These are phyloP conservation scores for Platynereis dumerilii DNA, from an alignment of 2,888 invertebrate genomes.

Conservation along the genomic window DNA sequence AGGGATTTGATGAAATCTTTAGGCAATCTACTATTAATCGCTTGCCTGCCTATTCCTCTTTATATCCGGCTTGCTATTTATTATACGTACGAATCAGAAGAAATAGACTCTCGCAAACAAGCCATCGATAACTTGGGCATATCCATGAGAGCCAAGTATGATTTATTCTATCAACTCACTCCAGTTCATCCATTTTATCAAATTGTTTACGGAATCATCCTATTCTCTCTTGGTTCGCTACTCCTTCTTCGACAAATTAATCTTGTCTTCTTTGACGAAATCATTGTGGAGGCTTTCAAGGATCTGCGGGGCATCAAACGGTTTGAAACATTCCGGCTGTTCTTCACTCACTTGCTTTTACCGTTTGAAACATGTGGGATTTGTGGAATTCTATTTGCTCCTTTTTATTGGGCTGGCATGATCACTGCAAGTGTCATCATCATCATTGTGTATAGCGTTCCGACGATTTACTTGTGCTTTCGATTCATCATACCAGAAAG, in stretches of 20 bases:
- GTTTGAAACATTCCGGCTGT: constrained; percentile 34
- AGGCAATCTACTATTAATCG: constrained; percentile 30
- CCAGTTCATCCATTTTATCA: constrained; percentile 30
- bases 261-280: constrained; percentile 24
- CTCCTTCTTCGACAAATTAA: constrained; percentile 21
- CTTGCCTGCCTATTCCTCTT: constrained; percentile 33
- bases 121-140: constrained; percentile 27
- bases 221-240: constrained; percentile 27
- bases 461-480: constrained; percentile 33
- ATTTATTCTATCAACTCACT: constrained; percentile 32
- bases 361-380: constrained; percentile 42
- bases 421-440: constrained; percentile 32
- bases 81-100: constrained; percentile 33
- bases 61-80: constrained; percentile 31
- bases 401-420: constrained; percentile 35
- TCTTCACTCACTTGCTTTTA: constrained; percentile 35
- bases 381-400: constrained; percentile 32
- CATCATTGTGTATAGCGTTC: constrained; percentile 35
- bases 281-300: constrained; percentile 27
- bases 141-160: constrained; percentile 19
- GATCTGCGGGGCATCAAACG: constrained; percentile 29
- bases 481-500: constrained; percentile 31
- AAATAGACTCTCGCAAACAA: constrained; percentile 23
- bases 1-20: constrained; percentile 29
- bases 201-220: constrained; percentile 33